A percentile compares a stretch with the other conserved stretches of the same genome.
Evolutionary conservation across 2,888 invertebrate genomes (phyloP).

Genomic region (Dimorphilus gyrociliatus): DNA sequence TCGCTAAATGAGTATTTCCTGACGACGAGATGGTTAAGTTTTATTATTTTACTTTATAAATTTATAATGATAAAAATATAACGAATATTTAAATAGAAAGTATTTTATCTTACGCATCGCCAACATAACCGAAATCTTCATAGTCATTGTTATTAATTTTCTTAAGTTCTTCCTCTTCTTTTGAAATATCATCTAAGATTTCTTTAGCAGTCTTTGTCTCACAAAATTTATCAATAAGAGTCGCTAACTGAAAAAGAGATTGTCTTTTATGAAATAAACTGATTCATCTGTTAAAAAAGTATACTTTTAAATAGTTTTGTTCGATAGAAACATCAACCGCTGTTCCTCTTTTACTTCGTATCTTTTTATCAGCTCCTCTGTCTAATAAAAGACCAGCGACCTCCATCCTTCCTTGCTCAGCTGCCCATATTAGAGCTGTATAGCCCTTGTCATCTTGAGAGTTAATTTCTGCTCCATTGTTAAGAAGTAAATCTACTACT

Average conservation of each 20-base stretch:
- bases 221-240: no score
- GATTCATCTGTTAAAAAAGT: not conserved
- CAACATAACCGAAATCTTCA: no score
- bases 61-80: no score
- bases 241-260: no score
- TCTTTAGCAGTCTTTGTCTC: no score
- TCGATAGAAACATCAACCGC: conserved; percentile 22
- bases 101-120: no score
- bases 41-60: not conserved
- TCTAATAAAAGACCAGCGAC: conserved; percentile 26
- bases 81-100: no score
- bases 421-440: conserved; percentile 36
- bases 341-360: conserved; percentile 19
- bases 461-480: conserved; percentile 30
- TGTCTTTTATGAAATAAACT: not conserved
- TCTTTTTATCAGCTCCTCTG: conserved; percentile 18
- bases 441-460: conserved; percentile 36
- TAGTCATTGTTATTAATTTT: no score
- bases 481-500: conserved; percentile 28
- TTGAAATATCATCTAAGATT: no score
- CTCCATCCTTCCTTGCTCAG: conserved; percentile 21
- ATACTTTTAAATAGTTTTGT: conserved; percentile 17
- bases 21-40: not conserved
- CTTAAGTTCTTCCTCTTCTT: no score
- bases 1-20: conserved; percentile 21